phyloP scores from a whole-genome alignment of 2,113 vertebrate genomes.

The Leuciscus idus region DNA sequence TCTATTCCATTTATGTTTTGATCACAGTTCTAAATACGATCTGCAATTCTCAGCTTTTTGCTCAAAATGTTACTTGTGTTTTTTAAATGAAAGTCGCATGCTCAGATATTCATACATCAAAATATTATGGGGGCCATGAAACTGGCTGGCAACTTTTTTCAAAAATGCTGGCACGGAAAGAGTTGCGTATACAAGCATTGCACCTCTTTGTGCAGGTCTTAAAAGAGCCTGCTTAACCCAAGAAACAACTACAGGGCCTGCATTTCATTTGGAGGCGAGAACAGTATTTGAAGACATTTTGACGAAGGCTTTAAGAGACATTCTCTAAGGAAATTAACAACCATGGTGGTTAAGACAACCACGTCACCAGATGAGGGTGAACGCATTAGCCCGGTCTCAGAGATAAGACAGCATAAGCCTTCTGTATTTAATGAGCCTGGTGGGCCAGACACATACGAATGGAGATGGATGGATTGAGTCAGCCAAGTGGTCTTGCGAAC shows the following conservation, averaged over 20 bases:
- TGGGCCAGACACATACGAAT: background rate
- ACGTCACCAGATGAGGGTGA: background rate
- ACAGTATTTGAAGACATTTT: background rate
- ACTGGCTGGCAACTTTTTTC: too few relatives aligned
- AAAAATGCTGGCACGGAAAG: too few relatives aligned
- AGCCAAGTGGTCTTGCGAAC: background rate
- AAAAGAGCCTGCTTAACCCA: background rate
- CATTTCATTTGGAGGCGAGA: background rate
- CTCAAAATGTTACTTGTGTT: too few relatives aligned
- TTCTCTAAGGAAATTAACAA: background rate
- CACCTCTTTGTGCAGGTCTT: background rate
- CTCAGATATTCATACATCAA: too few relatives aligned
- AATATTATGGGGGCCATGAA: too few relatives aligned
- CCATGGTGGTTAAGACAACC: background rate
- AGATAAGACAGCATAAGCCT: constrained; percentile 21
- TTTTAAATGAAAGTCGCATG: too few relatives aligned
- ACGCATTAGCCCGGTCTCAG: background rate
- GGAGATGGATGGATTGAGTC: background rate
- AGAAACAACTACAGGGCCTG: background rate
- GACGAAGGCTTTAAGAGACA: background rate
- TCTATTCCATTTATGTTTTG: too few relatives aligned
- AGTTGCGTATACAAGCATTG: background rate
- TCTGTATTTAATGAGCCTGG: constrained; percentile 3
- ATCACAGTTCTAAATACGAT: too few relatives aligned
- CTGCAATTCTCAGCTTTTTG: too few relatives aligned